These are phyloP conservation scores for Cephus cinctus DNA, from an alignment of 1,140 invertebrate species.

Conservation along the genomic window DNA sequence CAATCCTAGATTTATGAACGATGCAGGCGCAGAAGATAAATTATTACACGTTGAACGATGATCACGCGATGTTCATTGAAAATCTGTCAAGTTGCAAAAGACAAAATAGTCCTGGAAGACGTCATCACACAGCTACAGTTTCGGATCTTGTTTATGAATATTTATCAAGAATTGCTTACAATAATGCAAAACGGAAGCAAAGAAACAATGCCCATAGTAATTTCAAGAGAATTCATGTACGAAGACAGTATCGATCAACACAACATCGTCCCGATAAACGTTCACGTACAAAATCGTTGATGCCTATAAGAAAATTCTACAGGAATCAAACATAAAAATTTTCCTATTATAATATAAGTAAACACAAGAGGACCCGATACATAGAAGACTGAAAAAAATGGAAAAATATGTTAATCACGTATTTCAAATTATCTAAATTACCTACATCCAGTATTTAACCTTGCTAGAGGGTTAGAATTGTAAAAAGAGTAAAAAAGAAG, in stretches of 20 bases:
- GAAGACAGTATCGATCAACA: background rate
- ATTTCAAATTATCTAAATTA: too few species aligned
- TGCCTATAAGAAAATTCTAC: background rate
- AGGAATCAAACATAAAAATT: background rate
- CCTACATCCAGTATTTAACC: too few species aligned
- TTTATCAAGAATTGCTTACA: slow-evolving; percentile 20
- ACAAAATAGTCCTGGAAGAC: background rate
- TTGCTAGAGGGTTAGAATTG: too few species aligned
- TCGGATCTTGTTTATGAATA: slow-evolving; percentile 35
- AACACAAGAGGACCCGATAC: background rate
- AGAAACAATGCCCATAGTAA: slow-evolving; percentile 26
- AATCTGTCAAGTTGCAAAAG: background rate
- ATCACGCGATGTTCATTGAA: background rate
- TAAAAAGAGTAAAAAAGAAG: too few species aligned
- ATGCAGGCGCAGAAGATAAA: too few species aligned
- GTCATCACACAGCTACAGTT: slow-evolving; percentile 14
- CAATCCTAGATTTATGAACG: too few species aligned
- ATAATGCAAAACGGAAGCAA: slow-evolving; percentile 10
- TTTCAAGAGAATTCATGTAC: slow-evolving; percentile 22
- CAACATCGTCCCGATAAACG: background rate
- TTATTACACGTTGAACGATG: too few species aligned
- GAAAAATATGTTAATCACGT: background rate
- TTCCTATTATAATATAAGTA: background rate
- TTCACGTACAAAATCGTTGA: background rate
- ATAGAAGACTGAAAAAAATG: background rate